Evolutionary conservation across 2,797 vertebrate species (phyloP), one percentile per base, ranked within the genome.

Genomic region (Coluber constrictor): DNA sequence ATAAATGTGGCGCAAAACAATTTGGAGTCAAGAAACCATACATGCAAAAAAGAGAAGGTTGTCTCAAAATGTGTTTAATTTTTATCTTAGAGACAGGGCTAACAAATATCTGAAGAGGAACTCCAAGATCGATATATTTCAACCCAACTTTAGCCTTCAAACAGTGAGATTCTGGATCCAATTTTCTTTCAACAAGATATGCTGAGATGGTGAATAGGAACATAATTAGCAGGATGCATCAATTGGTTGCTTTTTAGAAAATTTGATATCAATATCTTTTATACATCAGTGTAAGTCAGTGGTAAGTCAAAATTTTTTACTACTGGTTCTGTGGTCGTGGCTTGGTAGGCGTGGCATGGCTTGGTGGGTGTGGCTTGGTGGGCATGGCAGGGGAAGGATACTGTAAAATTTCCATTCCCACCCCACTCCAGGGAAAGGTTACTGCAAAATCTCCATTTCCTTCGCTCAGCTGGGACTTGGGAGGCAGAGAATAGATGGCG

Each of bases 171-270:
- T 87, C 54, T 63, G 54, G 83, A n/a, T 43, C 47, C 37, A 57
- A 16, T 9, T 70, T 90, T 61, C 29, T 43, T 74, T 37, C 13
- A 37, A 18, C 43, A 37, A 47, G 60, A n/a, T 94, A 51, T 87
- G 5, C 23, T 89, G 5, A 89, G 74, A 92, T 74, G 86, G 0
- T 4, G 4, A 92, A 3, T 23, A 89, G 29, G 0, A 90, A 1
- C 5, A 8, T 57, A 93, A 29, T 66, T 55, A 11, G 1, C 51
- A 66, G 92, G 86, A 92, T 23, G 79, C 13, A 59, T 23, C 2
- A 92, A 7, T 43, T 88, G 32, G 56, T 88, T 79, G 86, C 59
- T 90, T 93, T 88, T 93, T 93, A 54, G 47, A 91, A 95, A 94
- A 86, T 1, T 93, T n/a, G 89, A 0, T 18, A 27, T 93, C 88